Conservation (phyloP, 2,797 vertebrate genomes). For the Dendrocincla tyrannina region DNA sequence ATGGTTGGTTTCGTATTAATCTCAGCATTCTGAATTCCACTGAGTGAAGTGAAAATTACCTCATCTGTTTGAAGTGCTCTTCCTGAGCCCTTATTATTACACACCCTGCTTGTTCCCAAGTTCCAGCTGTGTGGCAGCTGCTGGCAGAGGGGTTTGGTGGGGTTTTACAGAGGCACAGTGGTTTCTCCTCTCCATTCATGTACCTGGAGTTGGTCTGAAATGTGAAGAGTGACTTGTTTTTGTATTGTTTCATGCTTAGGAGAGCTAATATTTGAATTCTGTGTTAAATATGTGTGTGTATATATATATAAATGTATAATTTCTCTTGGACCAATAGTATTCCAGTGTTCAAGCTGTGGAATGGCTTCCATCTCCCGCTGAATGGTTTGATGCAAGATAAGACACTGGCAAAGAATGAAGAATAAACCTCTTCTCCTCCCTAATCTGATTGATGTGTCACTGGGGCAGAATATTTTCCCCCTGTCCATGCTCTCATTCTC, state of each 20-base stretch:
- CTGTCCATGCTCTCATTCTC: accelerated
- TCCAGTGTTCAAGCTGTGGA: background rate
- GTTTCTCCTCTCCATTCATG: background rate
- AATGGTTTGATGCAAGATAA: background rate
- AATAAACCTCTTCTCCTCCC: background rate
- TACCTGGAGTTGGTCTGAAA: background rate
- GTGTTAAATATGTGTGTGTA: background rate
- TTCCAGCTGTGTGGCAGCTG: background rate
- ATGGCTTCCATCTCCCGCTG: background rate
- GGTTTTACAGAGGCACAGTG: background rate
- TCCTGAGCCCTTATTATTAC: background rate
- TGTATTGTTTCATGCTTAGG: background rate
- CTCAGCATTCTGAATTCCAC: background rate
- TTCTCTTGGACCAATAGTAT: background rate
- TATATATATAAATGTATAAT: background rate
- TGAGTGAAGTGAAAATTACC: background rate
- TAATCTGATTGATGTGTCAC: background rate
- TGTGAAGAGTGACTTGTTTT: background rate
- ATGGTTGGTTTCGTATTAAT: background rate
- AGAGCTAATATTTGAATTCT: background rate
- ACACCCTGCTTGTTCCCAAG: background rate
- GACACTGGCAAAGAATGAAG: background rate
- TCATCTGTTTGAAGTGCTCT: background rate
- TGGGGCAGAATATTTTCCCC: background rate
- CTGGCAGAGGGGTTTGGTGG: background rate